phyloP scores from a whole-genome alignment of 2,797 vertebrate species.

The Picus viridis region DNA sequence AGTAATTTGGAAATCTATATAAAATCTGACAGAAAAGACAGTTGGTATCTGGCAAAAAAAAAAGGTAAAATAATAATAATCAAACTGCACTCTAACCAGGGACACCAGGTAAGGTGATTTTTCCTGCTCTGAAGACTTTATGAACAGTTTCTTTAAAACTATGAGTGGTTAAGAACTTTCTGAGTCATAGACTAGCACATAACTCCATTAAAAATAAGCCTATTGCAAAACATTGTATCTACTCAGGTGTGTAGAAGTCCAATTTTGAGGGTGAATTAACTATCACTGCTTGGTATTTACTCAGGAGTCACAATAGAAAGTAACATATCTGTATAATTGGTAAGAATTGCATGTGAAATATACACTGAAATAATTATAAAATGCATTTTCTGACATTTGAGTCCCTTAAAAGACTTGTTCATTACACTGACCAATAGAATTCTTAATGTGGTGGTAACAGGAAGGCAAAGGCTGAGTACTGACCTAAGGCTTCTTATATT shows the following conservation, averaged over 20 bases:
- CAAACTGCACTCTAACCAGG: background rate
- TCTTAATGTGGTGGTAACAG: background rate
- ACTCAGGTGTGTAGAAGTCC: background rate
- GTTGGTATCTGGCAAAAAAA: background rate
- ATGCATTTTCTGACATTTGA: background rate
- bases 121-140: background rate
- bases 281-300: background rate
- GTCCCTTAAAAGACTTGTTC: background rate
- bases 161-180: background rate
- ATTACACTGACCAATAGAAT: background rate
- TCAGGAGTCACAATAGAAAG: background rate
- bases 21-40: background rate
- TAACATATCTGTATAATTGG: background rate
- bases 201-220: background rate
- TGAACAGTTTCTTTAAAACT: background rate
- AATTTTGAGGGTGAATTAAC: background rate
- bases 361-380: background rate
- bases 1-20: background rate
- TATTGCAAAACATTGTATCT: accelerated
- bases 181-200: background rate
- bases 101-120: background rate
- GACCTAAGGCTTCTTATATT: background rate
- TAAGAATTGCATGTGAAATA: background rate
- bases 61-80: background rate
- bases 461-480: background rate